A percentile compares a stretch with the other conserved stretches of the same genome.
These are phyloP conservation scores for Gasterosteus aculeatus DNA, from an alignment of 2,113 vertebrate species.

Conservation along the genomic window DNA sequence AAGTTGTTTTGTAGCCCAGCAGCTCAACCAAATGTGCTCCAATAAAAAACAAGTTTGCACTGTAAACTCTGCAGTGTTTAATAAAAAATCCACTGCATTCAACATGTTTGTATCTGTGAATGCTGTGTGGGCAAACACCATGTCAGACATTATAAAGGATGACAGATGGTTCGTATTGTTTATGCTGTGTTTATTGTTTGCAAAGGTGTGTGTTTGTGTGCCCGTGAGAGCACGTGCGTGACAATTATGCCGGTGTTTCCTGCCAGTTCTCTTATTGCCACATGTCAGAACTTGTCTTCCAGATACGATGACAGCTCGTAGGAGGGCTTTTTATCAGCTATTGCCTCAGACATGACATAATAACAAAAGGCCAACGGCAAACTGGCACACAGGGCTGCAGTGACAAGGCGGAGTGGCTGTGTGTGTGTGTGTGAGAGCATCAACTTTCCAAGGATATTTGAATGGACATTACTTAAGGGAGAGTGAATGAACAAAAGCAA, in stretches of 20 bases:
- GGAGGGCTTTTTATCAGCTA: slow-evolving; percentile 48
- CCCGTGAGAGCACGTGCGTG: slow-evolving; percentile 33
- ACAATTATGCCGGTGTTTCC: slow-evolving; percentile 29
- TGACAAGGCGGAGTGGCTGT: neutral
- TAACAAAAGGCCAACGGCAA: slow-evolving; percentile 55
- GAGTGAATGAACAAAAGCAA: neutral
- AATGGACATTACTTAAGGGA: neutral
- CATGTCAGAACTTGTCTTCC: slow-evolving; percentile 68
- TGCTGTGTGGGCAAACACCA: slow-evolving; percentile 52
- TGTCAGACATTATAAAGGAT: slow-evolving; percentile 58
- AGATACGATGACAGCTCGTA: slow-evolving; percentile 26
- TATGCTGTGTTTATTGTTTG: slow-evolving; percentile 28
- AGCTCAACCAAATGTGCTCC: slow-evolving; percentile 39
- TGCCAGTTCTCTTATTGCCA: slow-evolving; percentile 48
- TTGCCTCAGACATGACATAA: slow-evolving; percentile 47
- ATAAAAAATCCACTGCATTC: slow-evolving; percentile 19
- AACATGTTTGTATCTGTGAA: slow-evolving; percentile 41
- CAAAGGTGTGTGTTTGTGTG: neutral
- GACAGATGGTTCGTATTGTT: slow-evolving; percentile 52
- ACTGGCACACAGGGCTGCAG: slow-evolving; percentile 41
- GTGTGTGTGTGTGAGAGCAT: slow-evolving; percentile 12
- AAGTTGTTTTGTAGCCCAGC: slow-evolving; percentile 13
- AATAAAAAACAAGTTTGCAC: slow-evolving; percentile 47
- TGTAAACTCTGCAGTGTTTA: slow-evolving; percentile 13
- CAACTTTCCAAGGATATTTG: neutral